A percentile compares a stretch with the other conserved stretches of the same genome.
phyloP scores from a whole-genome alignment of 2,888 invertebrate genomes.

The Synergus gifuensis region DNA sequence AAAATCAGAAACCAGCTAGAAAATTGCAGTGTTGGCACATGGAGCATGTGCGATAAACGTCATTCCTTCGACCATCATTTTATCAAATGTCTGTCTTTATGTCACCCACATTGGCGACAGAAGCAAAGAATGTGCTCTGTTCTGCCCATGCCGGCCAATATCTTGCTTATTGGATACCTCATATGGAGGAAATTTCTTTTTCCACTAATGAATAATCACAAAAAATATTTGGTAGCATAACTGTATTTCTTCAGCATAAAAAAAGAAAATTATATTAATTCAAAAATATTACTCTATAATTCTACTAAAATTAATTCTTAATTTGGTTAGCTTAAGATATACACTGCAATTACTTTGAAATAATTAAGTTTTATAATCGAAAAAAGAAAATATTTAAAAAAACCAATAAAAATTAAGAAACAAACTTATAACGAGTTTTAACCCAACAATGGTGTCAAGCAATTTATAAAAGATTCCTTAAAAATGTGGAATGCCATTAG shows the following conservation, averaged over 20 bases:
- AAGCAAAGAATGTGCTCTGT: too few relatives aligned
- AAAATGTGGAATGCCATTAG: background rate
- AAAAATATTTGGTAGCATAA: too few relatives aligned
- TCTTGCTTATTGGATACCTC: constrained; percentile 26
- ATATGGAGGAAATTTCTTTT: background rate
- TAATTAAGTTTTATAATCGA: too few relatives aligned
- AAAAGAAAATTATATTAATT: too few relatives aligned
- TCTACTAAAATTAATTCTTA: too few relatives aligned
- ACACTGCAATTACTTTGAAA: too few relatives aligned
- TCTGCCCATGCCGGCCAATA: background rate
- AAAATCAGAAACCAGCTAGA: background rate
- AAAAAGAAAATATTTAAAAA: too few relatives aligned
- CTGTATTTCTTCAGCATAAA: too few relatives aligned
- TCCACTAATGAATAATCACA: background rate
- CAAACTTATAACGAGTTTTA: too few relatives aligned
- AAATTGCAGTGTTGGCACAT: constrained; percentile 52
- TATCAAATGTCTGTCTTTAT: constrained; percentile 66
- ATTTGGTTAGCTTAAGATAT: too few relatives aligned
- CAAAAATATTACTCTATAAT: too few relatives aligned
- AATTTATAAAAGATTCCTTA: background rate
- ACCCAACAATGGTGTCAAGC: background rate
- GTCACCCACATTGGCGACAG: constrained; percentile 43
- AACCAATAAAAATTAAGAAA: too few relatives aligned
- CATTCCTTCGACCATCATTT: constrained; percentile 62
- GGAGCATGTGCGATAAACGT: constrained; percentile 68